Evolutionary conservation across 2,797 vertebrate species (phyloP), one percentile per base, ranked within the genome.

Genomic region (Lithobates pipiens): DNA sequence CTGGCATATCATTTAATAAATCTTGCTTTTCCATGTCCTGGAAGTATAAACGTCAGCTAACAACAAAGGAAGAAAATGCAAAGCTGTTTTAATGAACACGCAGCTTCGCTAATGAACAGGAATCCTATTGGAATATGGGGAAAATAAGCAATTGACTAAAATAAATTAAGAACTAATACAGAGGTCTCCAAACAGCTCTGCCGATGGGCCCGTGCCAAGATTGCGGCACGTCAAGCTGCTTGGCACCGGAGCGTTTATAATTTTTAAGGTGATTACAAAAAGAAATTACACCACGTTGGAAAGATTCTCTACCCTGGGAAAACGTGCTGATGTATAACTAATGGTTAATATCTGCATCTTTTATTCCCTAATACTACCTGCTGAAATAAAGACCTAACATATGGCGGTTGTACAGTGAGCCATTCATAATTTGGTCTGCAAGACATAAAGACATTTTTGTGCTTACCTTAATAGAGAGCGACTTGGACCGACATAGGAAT

Each of bases 121-220:
- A 93, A 91, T 92, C 93, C 93, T 94, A 90, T 91, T 94, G 93
- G 91, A 95, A 94, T 95, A 93, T 93, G 91, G 89, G 91, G 89
- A 93, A 91, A 95, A 94, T 95, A 95, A 93, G 91, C 91, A 94
- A 93, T 94, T 93, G 93, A 94, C 90, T 92, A 93, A 94, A 95
- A 95, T 95, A 95, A 95, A 95, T 95, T 94, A 95, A 95, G 94
- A 93, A 94, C 94, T 94, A 95, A 95, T 95, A 95, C 94, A 94
- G 90, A 91, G 92, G 92, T 93, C 94, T 95, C 94, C 91, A 92
- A 94, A 95, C 91, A 94, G 94, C 92, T 93, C 94, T 94, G 92
- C 93, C 93, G 93, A 95, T 93, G 93, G 94, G 92, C 88, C 89
- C 90, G 90, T 94, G 94, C 91, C 91, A 85, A 76, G 84, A 69